A percentile compares a stretch with the other conserved stretches of the same genome.
Evolutionary conservation across 2,888 invertebrate species (phyloP).

Genomic region (Frankliniella intonsa): DNA sequence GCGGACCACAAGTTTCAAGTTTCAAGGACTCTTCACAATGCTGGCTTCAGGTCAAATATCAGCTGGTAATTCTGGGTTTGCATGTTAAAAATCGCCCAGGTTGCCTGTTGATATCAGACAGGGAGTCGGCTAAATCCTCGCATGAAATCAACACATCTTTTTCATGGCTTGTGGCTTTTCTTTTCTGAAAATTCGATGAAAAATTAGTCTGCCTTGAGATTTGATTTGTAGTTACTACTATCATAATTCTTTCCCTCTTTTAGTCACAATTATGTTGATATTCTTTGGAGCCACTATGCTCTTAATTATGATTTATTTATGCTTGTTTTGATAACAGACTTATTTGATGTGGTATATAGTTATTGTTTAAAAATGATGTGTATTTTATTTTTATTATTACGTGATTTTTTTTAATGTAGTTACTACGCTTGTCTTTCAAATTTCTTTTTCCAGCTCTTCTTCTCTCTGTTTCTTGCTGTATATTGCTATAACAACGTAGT

Average conservation of each 20-base stretch:
- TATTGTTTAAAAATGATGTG: too few relatives aligned
- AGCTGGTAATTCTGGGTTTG: slow-evolving; percentile 97
- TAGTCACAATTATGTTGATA: too few relatives aligned
- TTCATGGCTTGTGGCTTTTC: neutral
- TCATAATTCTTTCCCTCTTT: too few relatives aligned
- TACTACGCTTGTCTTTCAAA: slow-evolving; percentile 39
- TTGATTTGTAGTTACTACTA: too few relatives aligned
- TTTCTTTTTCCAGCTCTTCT: slow-evolving; percentile 38
- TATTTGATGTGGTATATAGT: too few relatives aligned
- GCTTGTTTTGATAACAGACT: neutral
- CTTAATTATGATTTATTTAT: neutral
- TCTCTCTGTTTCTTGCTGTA: slow-evolving; percentile 40
- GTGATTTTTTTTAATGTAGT: slow-evolving; percentile 34
- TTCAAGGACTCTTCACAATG: slow-evolving; percentile 3
- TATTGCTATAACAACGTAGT: slow-evolving; percentile 42
- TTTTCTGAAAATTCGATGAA: slow-evolving; percentile 3
- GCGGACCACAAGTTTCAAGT: slow-evolving; percentile 10
- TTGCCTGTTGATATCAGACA: slow-evolving; percentile 80
- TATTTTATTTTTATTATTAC: neutral
- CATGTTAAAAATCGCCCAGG: slow-evolving; percentile 61
- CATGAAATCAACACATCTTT: slow-evolving; percentile 18
- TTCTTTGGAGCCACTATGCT: too few relatives aligned
- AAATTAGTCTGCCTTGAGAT: neutral
- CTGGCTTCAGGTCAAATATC: slow-evolving; percentile 72
- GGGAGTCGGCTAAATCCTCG: slow-evolving; percentile 38